Evolutionary conservation across 2,888 invertebrate species (phyloP), one percentile per base, ranked within the genome.

Genomic region (Troides oblongomaculatus): DNA sequence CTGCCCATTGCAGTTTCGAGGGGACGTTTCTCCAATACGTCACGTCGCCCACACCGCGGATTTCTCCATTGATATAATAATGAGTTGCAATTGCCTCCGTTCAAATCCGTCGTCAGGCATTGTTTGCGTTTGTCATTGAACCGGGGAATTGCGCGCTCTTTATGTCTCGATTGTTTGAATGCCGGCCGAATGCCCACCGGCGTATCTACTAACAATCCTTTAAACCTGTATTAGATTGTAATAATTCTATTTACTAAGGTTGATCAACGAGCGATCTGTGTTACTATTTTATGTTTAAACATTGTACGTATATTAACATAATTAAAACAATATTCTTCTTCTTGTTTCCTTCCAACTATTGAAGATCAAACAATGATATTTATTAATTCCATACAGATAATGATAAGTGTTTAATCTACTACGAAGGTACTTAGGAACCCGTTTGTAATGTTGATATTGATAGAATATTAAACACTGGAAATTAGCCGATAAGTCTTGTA

Each of bases 61-160:
- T 91, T 88, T 89, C 89, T 87, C 89, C 86, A 86, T 89, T 88
- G 85, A 89, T 89, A 86, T 76, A 81, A 81, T 84, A 86, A 86
- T 82, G 81, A 86, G 81, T 80, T 82, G 76, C 84, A 84, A 82
- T 85, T 84, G 84, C 80, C 80, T 81, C 75, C 78, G 82, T 82
- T 83, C 77, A 74, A 79, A 82, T 85, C 79, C 75, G 77, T 77
- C 76, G 74, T 76, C 76, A 80, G 72, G 81, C 82, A 89, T 89
- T 90, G 89, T 89, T 86, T 84, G 79, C 78, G 70, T 80, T 89
- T 86, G 88, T 87, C 85, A 86, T 84, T 88, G 87, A 86, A 85
- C 82, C 81, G 81, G 75, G 78, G 81, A 84, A 85, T 83, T 81
- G 83, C 77, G 78, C 74, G 73, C 78, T 80, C 79, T 81, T 83